Evolutionary conservation across 1,140 invertebrate species (phyloP).

Genomic region (Alviniconcha marisindica): DNA sequence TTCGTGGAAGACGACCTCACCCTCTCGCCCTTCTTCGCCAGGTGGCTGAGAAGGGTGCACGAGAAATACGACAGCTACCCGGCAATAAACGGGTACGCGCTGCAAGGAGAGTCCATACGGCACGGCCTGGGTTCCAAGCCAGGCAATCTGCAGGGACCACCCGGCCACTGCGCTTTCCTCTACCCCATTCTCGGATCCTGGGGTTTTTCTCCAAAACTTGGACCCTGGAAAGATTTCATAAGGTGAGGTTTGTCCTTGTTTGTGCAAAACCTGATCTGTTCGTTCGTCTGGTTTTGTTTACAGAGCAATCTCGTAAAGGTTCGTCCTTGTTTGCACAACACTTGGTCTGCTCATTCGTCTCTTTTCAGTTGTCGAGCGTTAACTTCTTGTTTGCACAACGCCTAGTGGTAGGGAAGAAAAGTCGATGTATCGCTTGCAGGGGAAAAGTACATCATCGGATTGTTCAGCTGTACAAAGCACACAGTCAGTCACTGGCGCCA

Average conservation of each 20-base stretch:
- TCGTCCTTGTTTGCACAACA: no score
- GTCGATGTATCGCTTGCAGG: no score
- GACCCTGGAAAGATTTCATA: slow-evolving; percentile 55
- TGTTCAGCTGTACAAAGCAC: no score
- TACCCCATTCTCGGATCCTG: slow-evolving; percentile 60
- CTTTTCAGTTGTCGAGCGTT: no score
- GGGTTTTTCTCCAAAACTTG: slow-evolving; percentile 62
- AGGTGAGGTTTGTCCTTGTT: no score
- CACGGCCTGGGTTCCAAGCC: slow-evolving; percentile 48
- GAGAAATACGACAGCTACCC: slow-evolving; percentile 52
- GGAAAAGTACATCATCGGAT: no score
- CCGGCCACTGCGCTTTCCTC: slow-evolving; percentile 42
- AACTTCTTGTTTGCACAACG: no score
- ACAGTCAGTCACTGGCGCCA: no score
- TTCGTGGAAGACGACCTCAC: slow-evolving; percentile 68
- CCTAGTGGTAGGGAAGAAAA: no score
- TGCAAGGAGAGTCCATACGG: slow-evolving; percentile 56
- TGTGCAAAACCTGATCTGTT: no score
- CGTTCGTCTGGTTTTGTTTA: neutral
- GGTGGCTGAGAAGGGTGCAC: slow-evolving; percentile 64
- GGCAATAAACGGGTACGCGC: slow-evolving; percentile 58
- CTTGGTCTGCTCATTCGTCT: no score
- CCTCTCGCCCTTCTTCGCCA: slow-evolving; percentile 63
- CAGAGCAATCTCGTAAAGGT: neutral
- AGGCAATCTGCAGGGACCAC: slow-evolving; percentile 20